phyloP scores from a whole-genome alignment of 2,888 invertebrate species.

The Idaea straminata region DNA sequence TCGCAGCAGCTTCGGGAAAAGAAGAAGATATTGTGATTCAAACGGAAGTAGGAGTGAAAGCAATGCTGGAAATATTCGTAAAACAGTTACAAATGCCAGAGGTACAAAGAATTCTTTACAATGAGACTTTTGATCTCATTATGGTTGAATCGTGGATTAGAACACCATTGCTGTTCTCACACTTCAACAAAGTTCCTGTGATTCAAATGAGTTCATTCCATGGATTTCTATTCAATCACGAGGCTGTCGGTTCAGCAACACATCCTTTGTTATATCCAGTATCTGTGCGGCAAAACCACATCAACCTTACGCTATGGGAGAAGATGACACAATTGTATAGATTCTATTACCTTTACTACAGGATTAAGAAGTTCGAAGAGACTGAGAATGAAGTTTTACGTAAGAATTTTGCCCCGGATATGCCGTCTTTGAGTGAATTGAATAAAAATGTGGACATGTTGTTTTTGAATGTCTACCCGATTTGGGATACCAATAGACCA shows the following conservation, averaged over 20 bases:
- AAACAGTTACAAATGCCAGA: constrained; percentile 16
- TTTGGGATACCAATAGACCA: constrained; percentile 51
- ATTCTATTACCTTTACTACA: constrained; percentile 21
- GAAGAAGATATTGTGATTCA: neutral
- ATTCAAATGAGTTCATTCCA: constrained; percentile 1
- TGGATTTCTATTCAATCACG: neutral
- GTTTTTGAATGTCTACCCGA: constrained; percentile 57
- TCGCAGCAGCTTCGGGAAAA: neutral
- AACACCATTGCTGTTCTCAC: neutral
- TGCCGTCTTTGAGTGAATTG: constrained; percentile 30
- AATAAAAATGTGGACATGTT: constrained; percentile 47
- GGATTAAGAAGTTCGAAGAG: constrained; percentile 6
- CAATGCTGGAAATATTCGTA: constrained; percentile 12
- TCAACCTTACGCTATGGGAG: constrained; percentile 23
- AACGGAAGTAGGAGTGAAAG: neutral
- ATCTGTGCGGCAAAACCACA: constrained; percentile 8
- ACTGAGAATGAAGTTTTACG: neutral
- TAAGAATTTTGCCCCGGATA: constrained; percentile 6
- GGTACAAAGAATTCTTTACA: constrained; percentile 23
- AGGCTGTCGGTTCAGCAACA: neutral
- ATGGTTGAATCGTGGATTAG: neutral
- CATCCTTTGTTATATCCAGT: constrained; percentile 12
- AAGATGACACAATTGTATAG: constrained; percentile 28
- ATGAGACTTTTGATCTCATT: neutral
- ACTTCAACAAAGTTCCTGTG: neutral